These are phyloP conservation scores for Trichogramma evanescens DNA, from an alignment of 2,888 invertebrate genomes.

Conservation along the genomic window DNA sequence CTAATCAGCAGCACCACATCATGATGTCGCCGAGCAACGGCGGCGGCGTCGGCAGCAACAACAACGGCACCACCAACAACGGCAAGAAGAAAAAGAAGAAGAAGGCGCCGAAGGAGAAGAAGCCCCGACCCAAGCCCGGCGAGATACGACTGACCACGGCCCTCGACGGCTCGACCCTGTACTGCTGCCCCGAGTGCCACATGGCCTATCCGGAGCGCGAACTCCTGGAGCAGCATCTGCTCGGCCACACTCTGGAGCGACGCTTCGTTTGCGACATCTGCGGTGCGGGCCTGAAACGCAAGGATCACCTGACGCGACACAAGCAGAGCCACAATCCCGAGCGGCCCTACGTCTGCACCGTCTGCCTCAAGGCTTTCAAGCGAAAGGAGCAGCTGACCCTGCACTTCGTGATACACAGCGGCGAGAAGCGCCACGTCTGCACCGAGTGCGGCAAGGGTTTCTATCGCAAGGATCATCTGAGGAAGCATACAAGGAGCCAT, in stretches of 20 bases:
- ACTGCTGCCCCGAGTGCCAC: constrained; percentile 74
- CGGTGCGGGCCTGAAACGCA: constrained; percentile 69
- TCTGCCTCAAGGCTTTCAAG: constrained; percentile 69
- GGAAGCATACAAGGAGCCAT: constrained; percentile 74
- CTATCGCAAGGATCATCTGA: constrained; percentile 72
- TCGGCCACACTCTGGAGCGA: constrained; percentile 73
- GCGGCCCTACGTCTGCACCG: constrained; percentile 69
- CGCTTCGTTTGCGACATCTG: constrained; percentile 72
- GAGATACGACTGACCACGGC: constrained; percentile 68
- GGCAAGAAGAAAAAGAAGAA: constrained; percentile 74
- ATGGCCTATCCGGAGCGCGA: constrained; percentile 78
- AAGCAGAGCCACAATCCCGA: constrained; percentile 76
- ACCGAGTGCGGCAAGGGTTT: constrained; percentile 71
- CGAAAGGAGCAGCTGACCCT: constrained; percentile 76
- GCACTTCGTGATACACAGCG: constrained; percentile 78
- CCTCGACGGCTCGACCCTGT: constrained; percentile 66
- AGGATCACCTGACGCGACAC: constrained; percentile 72
- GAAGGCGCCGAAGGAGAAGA: constrained; percentile 70
- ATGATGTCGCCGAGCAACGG: constrained; percentile 28
- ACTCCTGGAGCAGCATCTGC: constrained; percentile 67
- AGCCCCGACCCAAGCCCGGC: constrained; percentile 76
- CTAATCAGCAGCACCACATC: constrained; percentile 28
- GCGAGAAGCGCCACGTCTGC: constrained; percentile 75
- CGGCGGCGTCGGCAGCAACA: too few species aligned
- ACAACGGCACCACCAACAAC: background rate